Evolutionary conservation across 92 coral and sea anemone species (phyloP), one percentile per base, ranked within the genome.

Genomic region (Pocillopora meandrina): DNA sequence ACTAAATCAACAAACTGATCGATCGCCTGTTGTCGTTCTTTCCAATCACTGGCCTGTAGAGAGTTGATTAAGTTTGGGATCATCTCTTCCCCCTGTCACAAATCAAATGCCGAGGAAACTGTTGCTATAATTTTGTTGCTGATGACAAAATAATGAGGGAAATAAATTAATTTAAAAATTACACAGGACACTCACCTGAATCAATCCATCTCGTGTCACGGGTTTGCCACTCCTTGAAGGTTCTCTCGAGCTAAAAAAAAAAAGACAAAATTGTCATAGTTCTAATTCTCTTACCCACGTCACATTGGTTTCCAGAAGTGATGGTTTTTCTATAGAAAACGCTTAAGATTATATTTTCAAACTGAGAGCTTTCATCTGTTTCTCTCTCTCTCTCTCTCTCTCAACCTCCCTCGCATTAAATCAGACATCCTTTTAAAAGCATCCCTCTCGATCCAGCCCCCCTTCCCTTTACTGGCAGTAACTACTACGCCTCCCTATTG

Each of bases 1-100:
- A 93, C 92, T 65, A 96, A 75, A 13, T 87, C 87, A 52, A 91
- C 95, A 87, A 96, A 83, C 78, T 87, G 91, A 80, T 96, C 99
- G 78, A 96, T 87, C 21, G 97, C 99, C 72, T 89, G 95, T 71
- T 92, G 94, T 57, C 99, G 90, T 66, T 96, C 99, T 73, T 92
- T 95, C 99, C 99, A 96, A 23, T 94, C 98, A 82, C 72, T 96
- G 21, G 96, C 88, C 17, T 93, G 90, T 9, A 96, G 87, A n/a
- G 90, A 90, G 59, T 81, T 88, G 49, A 91, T 73, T 20, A 92
- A 80, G 75, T 89, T 91, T 42, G 93, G 94, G 57, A 96, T 79
- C 61, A 78, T 83, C 58, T 96, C 98, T 68, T 96, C 98, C 8
- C 94, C 98, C 99, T 96, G 36, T n/a, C 74, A 36, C 13, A 42